Base-by-base conservation (phyloP, 2,797 vertebrate genomes). In the Sardinella longiceps region DNA sequence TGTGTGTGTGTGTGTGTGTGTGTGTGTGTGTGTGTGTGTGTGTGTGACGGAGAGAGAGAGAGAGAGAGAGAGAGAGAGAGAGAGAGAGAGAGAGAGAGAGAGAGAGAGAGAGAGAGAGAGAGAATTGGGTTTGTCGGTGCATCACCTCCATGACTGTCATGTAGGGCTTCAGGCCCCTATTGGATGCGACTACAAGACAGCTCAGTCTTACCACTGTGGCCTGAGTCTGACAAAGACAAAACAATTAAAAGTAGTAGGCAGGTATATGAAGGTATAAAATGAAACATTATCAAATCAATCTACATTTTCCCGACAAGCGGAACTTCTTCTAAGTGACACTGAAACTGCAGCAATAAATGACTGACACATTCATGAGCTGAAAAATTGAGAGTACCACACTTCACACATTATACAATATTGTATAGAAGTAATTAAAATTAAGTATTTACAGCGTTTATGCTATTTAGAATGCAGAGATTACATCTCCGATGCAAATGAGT, bases 1-100 rank as follows among this genome's bases (percentile, higher is more conserved):
- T 46, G 43, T 3, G 43, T 2, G 43, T 3, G 43, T 3, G 85
- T 90, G 89, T 84, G 83, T 18, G 66, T n/a, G n/a, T n/a, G n/a
- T n/a, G n/a, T n/a, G n/a, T n/a, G n/a, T n/a, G n/a, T n/a, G n/a
- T n/a, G n/a, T n/a, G n/a, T n/a, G 85, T n/a, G n/a, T n/a, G n/a
- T n/a, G n/a, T 84, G 83, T 18, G 66, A 18, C 5, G 6, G 66
- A 39, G 60, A 66, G 60, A 30, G 25, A 63, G 60, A 14, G 77
- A 90, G 91, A 92, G 92, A 86, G 87, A 91, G 90, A 85, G 89
- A 91, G 91, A 83, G 89, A 91, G 92, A 93, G 91, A 89, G 92
- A 89, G 88, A 85, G 81, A 90, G 84, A 86, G 84, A 28, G 58
- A 63, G 58, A 28, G 58, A 28, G 58, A 25, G 56, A n/a, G 23